Conservation (phyloP, 2,113 vertebrate genomes). For the Trinectes maculatus region DNA sequence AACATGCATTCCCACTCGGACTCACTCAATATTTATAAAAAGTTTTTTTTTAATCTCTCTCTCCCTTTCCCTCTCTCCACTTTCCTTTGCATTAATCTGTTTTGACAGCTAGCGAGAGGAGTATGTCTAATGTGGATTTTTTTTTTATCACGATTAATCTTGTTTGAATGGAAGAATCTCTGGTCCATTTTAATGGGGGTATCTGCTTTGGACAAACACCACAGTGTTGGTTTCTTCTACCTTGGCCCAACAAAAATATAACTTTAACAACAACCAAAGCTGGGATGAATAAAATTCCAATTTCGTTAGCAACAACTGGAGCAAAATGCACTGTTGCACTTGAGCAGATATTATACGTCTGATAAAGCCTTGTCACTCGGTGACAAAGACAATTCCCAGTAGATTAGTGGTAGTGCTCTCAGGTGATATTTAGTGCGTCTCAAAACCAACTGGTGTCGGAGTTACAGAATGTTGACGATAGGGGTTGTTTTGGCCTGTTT, state of each 20-base stretch:
- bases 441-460: constrained; percentile 2
- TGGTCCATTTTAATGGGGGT: constrained; percentile 63
- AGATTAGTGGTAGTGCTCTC: constrained; percentile 7
- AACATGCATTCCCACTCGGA: constrained; percentile 52
- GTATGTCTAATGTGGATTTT: constrained; percentile 68
- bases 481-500: constrained; percentile 16
- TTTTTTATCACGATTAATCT: constrained; percentile 71
- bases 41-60: constrained; percentile 25
- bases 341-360: constrained; percentile 12
- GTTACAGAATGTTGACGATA: constrained; percentile 3
- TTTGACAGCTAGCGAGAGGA: constrained; percentile 60
- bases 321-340: neutral
- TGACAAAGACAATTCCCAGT: constrained; percentile 13
- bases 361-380: constrained; percentile 1
- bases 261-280: constrained; percentile 20
- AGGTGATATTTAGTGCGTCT: neutral
- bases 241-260: constrained; percentile 8
- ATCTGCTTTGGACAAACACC: constrained; percentile 47
- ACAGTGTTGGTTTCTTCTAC: constrained; percentile 10
- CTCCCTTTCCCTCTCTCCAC: constrained; percentile 6
- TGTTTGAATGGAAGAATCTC: constrained; percentile 57
- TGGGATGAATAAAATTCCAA: constrained; percentile 17
- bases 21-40: constrained; percentile 62
- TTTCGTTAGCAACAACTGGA: neutral
- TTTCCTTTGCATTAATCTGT: constrained; percentile 66